Evolutionary conservation across 2,797 vertebrate genomes (phyloP).

Genomic region (Sebastes alutus): DNA sequence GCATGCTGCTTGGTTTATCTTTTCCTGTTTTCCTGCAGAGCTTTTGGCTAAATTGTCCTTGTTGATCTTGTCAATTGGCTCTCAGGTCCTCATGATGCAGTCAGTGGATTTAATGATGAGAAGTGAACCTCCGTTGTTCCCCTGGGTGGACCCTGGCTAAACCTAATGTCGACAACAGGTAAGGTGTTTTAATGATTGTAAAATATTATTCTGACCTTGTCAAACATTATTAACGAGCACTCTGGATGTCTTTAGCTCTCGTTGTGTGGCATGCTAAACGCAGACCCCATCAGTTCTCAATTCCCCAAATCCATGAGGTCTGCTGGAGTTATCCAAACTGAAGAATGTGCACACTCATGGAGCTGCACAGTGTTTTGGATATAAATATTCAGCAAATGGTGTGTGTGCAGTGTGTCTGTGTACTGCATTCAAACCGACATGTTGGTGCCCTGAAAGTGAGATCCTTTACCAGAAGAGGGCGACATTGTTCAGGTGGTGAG

Average conservation of each 20-base stretch:
- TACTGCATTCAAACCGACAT: not conserved
- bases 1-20: not conserved
- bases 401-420: not conserved
- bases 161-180: conserved; percentile 34
- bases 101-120: conserved; percentile 36
- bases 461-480: conserved; percentile 63
- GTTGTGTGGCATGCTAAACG: not conserved
- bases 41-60: not conserved
- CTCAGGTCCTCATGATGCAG: conserved; percentile 26
- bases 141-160: conserved; percentile 60
- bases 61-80: conserved; percentile 1
- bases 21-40: no score
- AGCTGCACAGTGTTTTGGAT: not conserved
- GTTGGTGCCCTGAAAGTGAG: not conserved
- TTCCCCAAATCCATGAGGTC: not conserved
- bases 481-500: conserved; percentile 40
- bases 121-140: not conserved
- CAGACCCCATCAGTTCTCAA: not conserved
- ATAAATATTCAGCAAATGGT: not conserved
- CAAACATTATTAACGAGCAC: not conserved
- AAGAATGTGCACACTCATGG: not conserved
- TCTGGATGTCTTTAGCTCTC: not conserved
- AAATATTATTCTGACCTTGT: not conserved
- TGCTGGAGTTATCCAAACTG: not conserved
- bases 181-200: not conserved